Conservation (phyloP, 2,797 vertebrate genomes). For the Potorous gilbertii region DNA sequence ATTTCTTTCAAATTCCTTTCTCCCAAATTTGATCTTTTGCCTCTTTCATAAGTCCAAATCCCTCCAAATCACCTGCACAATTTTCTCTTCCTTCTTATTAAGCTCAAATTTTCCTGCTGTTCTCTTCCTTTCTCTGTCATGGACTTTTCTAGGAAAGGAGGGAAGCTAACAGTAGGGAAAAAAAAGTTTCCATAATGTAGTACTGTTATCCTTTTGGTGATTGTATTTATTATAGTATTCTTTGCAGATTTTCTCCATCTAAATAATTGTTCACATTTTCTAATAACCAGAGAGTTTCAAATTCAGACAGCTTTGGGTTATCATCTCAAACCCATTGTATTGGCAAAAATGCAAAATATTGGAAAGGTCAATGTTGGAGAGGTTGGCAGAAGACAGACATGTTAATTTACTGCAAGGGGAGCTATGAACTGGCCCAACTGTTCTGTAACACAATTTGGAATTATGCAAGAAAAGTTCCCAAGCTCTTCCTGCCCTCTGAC, state of each 20-base stretch:
- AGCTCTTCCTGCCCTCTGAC: not conserved
- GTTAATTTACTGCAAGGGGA: not conserved
- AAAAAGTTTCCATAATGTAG: not conserved
- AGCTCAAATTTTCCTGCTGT: not conserved
- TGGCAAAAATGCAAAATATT: not conserved
- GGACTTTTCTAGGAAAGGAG: not conserved
- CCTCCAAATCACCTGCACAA: not conserved
- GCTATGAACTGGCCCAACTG: not conserved
- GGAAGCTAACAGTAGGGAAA: not conserved
- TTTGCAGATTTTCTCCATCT: not conserved
- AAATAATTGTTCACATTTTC: not conserved
- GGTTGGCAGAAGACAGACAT: not conserved
- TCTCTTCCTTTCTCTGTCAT: not conserved
- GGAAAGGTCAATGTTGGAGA: not conserved
- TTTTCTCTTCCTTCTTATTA: not conserved
- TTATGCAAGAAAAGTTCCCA: not conserved
- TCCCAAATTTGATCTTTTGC: not conserved
- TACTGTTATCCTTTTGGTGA: not conserved
- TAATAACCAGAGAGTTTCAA: not conserved
- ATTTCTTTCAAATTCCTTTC: not conserved
- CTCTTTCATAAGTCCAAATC: not conserved
- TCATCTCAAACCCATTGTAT: not conserved
- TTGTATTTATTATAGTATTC: not conserved
- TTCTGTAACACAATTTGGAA: not conserved
- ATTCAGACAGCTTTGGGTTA: not conserved